Evolutionary conservation across 2,888 invertebrate species (phyloP), one percentile per base, ranked within the genome.

Genomic region (Auanema sp.): DNA sequence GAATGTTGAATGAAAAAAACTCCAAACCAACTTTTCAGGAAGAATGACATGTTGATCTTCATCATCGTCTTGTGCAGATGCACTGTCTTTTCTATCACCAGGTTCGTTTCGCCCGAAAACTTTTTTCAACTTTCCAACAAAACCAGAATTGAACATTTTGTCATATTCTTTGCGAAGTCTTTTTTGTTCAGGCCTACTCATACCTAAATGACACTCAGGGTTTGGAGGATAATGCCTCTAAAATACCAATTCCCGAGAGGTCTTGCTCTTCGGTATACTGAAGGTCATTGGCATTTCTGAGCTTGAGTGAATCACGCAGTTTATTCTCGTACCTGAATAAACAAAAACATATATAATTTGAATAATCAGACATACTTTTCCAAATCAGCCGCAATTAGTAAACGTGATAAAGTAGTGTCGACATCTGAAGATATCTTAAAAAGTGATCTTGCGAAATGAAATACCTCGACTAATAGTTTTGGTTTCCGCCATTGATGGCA

Each of bases 81-180:
- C 55, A 21, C 56, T 49, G 10, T 64, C 64, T 51, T 55, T 60
- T 23, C 56, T 60, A 12, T 58, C 58, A 18, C 14, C 14, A 14
- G n/a, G 33, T n/a, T 50, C 65, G 6, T 33, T 44, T 16, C 57
- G 21, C 21, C 57, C 57, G 21, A 62, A 62, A 18, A 71, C 76
- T 43, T 77, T 78, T 57, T 76, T 76, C 60, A 78, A 60, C 59
- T 74, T 74, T 33, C 80, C 78, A 40, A 80, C 77, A 14, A 79
- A 69, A 16, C 72, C 69, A 44, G 62, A 66, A 49, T 76, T 75
- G 63, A 68, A 93, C 85, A 93, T 91, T 85, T 92, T 93, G 66
- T 92, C 91, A 84, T 92, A 96, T 84, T 90, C 92, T 86, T 95
- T 95, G 83, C 92, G 91, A 72, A 96, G 89, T 63, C 96, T 88